A percentile compares a stretch with the other conserved stretches of the same genome.
Evolutionary conservation across 1,140 invertebrate genomes (phyloP).

Genomic region (Trichomalopsis sarcophagae): DNA sequence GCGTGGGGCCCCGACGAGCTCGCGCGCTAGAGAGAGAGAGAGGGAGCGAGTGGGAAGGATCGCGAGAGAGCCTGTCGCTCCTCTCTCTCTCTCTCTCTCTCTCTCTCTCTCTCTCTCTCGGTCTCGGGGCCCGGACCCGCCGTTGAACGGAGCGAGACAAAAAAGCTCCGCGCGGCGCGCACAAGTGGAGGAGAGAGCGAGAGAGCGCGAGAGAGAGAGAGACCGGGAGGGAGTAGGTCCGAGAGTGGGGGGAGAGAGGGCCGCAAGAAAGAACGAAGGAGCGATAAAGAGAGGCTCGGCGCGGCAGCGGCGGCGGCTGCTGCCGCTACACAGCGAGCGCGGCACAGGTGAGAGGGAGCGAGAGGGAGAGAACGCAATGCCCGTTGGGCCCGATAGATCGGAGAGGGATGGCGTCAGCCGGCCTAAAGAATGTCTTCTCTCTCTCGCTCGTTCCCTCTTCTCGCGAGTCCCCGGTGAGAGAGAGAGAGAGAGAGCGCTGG

Average conservation of each 20-base stretch:
- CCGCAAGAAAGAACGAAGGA: constrained; percentile 34
- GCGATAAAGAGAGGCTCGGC: constrained; percentile 28
- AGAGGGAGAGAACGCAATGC: constrained; percentile 52
- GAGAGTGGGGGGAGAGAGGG: background rate
- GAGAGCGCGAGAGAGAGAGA: constrained; percentile 10
- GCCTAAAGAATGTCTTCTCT: constrained; percentile 70
- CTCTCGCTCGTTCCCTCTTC: constrained; percentile 54
- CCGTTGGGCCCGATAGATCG: constrained; percentile 68
- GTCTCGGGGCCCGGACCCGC: background rate
- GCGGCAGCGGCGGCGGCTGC: no score
- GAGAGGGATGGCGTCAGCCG: constrained; percentile 69
- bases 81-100: background rate
- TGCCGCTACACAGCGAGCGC: background rate
- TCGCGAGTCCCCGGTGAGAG: background rate
- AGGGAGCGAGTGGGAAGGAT: constrained; percentile 22
- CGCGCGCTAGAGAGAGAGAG: constrained; percentile 25
- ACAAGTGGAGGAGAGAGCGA: constrained; percentile 60
- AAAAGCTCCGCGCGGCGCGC: constrained; percentile 61
- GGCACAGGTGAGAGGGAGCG: constrained; percentile 33
- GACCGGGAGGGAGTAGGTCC: constrained; percentile 39
- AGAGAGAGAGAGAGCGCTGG: background rate
- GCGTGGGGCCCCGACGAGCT: constrained; percentile 52
- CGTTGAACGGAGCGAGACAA: constrained; percentile 48
- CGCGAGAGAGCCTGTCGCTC: constrained; percentile 6
- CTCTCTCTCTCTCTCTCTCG: constrained; percentile 4